Evolutionary conservation across 2,113 vertebrate species (phyloP), one percentile per base, ranked within the genome.

Genomic region (Condylura cristata): DNA sequence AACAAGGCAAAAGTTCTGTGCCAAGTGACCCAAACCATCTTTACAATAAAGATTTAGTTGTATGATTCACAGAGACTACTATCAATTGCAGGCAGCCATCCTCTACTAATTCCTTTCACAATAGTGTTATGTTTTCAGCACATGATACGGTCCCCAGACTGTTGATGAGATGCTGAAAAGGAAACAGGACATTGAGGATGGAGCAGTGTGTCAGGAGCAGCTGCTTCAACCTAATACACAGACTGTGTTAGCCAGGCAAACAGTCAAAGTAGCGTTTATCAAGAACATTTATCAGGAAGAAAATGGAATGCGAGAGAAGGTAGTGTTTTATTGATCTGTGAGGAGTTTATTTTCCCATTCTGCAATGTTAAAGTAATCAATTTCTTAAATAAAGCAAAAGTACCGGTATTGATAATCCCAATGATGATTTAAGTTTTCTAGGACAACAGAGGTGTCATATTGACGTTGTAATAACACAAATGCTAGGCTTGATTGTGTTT

Each of bases 301-400:
- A n/a, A 28, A 41, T 51, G 14, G 66, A 65, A 30, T 0, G 0
- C 28, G 32, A 86, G 66, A 91, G 91, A 96, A 41, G 86, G 22
- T 78, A 22, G 74, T 39, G 11, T 37, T 30, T 61, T 96, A 98
- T 97, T 96, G 97, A 98, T 97, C 91, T 76, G 28, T 41, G 86
- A 95, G 74, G 94, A 97, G 81, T 97, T 97, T 97, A 97, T 98
- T 98, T 98, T 97, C 97, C 90, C 84, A 96, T 90, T 97, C 91
- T 76, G 30, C 90, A 96, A 94, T 82, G 95, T 93, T 96, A 96
- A 97, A 98, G 95, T 79, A 98, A 98, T 98, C 97, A 97, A 98
- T 98, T 91, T 94, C 93, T 97, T 96, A 97, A 98, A 94, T 96
- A 94, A 98, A 97, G 97, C 61, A 97, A 96, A 98, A 98, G 95